These are phyloP conservation scores for Pseudobourletiella spinata DNA, from an alignment of 1,140 invertebrate species.

Conservation along the genomic window DNA sequence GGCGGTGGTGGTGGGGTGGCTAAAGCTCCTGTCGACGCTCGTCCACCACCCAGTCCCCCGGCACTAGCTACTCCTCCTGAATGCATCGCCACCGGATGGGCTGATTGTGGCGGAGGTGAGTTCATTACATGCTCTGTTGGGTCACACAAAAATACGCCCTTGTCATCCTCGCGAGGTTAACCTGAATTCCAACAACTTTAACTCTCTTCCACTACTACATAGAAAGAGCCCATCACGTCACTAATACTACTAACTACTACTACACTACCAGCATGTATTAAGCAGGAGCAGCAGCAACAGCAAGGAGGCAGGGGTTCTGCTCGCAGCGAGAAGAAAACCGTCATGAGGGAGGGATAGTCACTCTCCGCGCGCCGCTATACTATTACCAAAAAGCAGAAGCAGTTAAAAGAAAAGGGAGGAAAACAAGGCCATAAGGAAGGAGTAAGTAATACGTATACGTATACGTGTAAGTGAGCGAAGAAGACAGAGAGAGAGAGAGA, in stretches of 20 bases:
- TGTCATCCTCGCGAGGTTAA: conserved; percentile 2
- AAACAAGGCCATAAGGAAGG: conserved; percentile 10
- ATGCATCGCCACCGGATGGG: conserved; percentile 14
- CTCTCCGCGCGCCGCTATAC: neutral
- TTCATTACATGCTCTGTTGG: conserved; percentile 30
- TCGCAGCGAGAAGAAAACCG: neutral
- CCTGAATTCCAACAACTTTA: neutral
- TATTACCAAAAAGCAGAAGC: neutral
- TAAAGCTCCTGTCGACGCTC: conserved; percentile 9
- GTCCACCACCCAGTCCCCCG: conserved; percentile 12
- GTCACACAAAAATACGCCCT: conserved; percentile 12
- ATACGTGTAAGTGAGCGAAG: no score
- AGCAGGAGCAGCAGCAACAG: no score
- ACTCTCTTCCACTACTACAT: no score
- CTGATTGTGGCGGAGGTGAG: conserved; percentile 28
- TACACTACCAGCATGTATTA: no score
- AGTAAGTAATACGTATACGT: no score
- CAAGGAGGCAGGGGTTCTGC: neutral
- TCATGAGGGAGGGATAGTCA: neutral
- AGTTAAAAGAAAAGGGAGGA: neutral
- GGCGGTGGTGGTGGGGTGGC: conserved; percentile 7
- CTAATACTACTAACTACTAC: no score
- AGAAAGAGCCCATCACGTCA: no score
- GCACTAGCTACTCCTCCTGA: conserved; percentile 1
- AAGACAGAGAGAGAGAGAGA: neutral